Conservation (phyloP, 1,140 invertebrate genomes). For the Triops cancriformis region DNA sequence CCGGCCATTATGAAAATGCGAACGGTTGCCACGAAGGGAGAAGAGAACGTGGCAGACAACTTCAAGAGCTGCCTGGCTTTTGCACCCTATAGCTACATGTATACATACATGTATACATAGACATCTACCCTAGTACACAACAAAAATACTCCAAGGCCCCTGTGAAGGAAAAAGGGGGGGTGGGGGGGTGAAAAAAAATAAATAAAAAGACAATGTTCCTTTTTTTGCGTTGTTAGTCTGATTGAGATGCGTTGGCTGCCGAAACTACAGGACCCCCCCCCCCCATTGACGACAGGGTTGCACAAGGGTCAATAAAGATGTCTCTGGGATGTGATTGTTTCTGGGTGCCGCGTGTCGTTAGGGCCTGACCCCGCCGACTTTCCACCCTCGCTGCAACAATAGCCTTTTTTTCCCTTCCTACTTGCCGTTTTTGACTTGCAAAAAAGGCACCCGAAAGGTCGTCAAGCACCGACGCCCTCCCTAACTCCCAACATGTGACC, state of each 20-base stretch:
- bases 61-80: background rate
- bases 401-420: background rate
- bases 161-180: background rate
- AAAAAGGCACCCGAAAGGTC: background rate
- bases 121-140: background rate
- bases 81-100: slow-evolving; percentile 12
- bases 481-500: background rate
- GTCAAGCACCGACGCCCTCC: slow-evolving; percentile 1
- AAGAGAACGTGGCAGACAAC: background rate
- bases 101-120: background rate
- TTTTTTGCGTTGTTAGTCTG: slow-evolving; percentile 18
- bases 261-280: background rate
- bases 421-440: background rate
- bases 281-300: background rate
- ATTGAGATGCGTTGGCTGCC: slow-evolving; percentile 1
- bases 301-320: slow-evolving; percentile 13
- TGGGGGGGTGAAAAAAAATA: background rate
- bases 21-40: slow-evolving; percentile 16
- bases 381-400: background rate
- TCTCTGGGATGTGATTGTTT: slow-evolving; percentile 5
- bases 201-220: background rate
- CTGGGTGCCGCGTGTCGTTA: slow-evolving; percentile 11
- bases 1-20: slow-evolving; percentile 28
- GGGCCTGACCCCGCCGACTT: background rate
- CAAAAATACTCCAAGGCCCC: background rate